A percentile compares a stretch with the other conserved stretches of the same genome.
Evolutionary conservation across 2,113 vertebrate species (phyloP).

Genomic region (Dicrurus megarhynchus): DNA sequence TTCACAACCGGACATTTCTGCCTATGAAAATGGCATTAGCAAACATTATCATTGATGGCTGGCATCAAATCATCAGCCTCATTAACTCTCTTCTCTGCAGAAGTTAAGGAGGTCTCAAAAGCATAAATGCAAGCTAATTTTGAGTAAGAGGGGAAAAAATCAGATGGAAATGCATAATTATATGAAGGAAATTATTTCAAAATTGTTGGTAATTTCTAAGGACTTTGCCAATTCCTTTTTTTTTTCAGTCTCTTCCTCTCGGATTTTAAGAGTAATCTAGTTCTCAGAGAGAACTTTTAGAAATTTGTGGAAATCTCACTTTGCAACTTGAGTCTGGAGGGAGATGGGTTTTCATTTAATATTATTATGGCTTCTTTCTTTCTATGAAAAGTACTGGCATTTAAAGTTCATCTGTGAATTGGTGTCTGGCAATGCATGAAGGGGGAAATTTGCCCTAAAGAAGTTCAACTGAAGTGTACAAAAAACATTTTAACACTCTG

Average conservation of each 20-base stretch:
- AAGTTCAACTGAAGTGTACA: not conserved
- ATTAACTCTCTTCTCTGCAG: not conserved
- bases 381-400: not conserved
- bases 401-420: not conserved
- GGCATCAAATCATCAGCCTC: not conserved
- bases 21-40: not conserved
- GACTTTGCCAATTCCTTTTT: not conserved
- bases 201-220: not conserved
- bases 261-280: not conserved
- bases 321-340: not conserved
- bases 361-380: not conserved
- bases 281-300: not conserved
- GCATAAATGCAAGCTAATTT: not conserved
- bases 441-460: not conserved
- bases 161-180: not conserved
- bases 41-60: not conserved
- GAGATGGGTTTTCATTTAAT: not conserved
- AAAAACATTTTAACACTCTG: not conserved
- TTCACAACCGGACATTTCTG: not conserved
- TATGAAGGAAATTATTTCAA: not conserved
- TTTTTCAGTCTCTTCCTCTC: not conserved
- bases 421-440: not conserved
- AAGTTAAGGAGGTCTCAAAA: not conserved
- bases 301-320: not conserved
- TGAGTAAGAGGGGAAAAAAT: not conserved